Evolutionary conservation across 1,140 invertebrate genomes (phyloP).

Genomic region (Heliconius eleuchia): DNA sequence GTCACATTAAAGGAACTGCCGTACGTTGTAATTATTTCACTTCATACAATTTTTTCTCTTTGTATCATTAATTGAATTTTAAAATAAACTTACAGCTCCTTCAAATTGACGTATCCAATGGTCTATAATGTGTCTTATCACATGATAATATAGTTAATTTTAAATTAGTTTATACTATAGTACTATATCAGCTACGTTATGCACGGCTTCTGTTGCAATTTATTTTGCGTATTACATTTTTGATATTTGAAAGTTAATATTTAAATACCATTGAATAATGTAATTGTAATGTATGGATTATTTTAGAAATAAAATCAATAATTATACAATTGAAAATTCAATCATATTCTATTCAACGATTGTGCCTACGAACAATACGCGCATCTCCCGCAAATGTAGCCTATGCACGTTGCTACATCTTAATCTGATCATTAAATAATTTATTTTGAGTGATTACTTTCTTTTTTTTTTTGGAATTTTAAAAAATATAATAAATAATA

Average conservation of each 20-base stretch:
- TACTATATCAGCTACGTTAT: not conserved
- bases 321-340: too few species aligned
- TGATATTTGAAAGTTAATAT: too few species aligned
- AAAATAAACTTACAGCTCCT: not conserved
- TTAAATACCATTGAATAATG: too few species aligned
- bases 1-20: not conserved
- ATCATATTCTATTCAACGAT: too few species aligned
- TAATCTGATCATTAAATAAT: not conserved
- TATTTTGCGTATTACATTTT: not conserved
- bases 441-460: too few species aligned
- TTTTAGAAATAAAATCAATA: too few species aligned
- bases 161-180: not conserved
- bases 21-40: not conserved
- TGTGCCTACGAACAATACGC: too few species aligned
- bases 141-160: conserved; percentile 11
- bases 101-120: not conserved
- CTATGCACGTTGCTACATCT: not conserved
- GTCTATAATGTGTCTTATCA: conserved; percentile 10
- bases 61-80: not conserved
- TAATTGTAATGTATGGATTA: too few species aligned
- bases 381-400: not conserved
- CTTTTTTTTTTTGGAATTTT: not conserved
- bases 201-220: not conserved
- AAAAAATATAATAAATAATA: conserved; percentile 1
- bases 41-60: not conserved